Evolutionary conservation across 1,140 invertebrate genomes (phyloP).

Genomic region (Magallana angulata): DNA sequence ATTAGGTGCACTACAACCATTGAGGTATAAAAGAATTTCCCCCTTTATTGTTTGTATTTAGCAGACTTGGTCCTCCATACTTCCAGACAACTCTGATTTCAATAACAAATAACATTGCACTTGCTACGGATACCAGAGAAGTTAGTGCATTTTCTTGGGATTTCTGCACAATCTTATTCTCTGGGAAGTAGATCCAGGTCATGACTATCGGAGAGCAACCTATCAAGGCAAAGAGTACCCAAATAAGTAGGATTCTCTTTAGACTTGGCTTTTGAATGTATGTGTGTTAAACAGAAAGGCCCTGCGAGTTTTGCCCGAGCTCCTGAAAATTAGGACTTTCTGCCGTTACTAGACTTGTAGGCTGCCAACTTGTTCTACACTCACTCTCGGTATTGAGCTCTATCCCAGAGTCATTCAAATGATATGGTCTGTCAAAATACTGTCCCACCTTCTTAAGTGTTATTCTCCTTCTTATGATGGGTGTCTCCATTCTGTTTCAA

Average conservation of each 20-base stretch:
- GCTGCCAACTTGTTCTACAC: too few relatives aligned
- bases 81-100: neutral
- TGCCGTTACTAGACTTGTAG: neutral
- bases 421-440: too few relatives aligned
- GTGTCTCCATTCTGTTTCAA: neutral
- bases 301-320: neutral
- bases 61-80: neutral
- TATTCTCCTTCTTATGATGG: neutral
- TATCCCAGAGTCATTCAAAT: neutral
- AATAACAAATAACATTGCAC: constrained; percentile 4
- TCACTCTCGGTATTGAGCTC: neutral
- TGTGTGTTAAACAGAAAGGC: neutral
- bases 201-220: constrained; percentile 4
- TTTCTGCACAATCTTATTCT: constrained; percentile 28
- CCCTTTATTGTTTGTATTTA: neutral
- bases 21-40: neutral
- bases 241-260: too few relatives aligned
- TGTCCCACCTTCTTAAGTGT: too few relatives aligned
- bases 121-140: too few relatives aligned
- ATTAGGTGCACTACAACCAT: too few relatives aligned
- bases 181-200: constrained; percentile 39
- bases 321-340: neutral
- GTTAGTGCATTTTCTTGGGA: constrained; percentile 23
- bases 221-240: neutral
- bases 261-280: neutral